Evolutionary conservation across 92 coral and sea anemone genomes (phyloP).

Genomic region (Siderastrea siderea): DNA sequence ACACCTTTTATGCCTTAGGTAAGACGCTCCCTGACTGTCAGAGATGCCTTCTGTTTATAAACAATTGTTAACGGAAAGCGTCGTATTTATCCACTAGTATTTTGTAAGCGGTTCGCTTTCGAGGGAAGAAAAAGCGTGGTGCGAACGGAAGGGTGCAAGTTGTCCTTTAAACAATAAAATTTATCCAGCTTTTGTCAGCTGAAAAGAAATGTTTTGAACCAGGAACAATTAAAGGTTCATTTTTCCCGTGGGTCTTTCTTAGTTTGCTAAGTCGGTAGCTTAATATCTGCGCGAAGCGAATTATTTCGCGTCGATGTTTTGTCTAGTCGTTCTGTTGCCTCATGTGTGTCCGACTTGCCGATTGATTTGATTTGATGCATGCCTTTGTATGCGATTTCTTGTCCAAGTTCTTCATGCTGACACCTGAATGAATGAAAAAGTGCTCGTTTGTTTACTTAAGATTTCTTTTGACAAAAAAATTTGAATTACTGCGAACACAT

Average conservation of each 20-base stretch:
- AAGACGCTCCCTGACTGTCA: constrained; percentile 16
- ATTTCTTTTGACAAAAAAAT: not conserved
- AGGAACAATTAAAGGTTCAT: not conserved
- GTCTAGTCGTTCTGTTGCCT: not conserved
- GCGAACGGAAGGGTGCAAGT: constrained; percentile 36
- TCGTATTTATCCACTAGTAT: not conserved
- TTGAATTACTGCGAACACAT: not conserved
- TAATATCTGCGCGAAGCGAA: not conserved
- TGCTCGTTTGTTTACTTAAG: constrained; percentile 32
- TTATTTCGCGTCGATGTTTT: not conserved
- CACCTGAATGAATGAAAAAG: constrained; percentile 43
- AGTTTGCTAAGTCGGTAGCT: not conserved
- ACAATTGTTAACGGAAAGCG: constrained; percentile 5
- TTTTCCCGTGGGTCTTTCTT: constrained; percentile 13
- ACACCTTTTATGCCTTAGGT: constrained; percentile 6
- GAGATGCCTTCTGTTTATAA: constrained; percentile 23
- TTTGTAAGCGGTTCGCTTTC: not conserved
- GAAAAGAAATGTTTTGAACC: constrained; percentile 24
- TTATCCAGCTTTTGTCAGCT: constrained; percentile 28
- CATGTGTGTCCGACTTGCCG: not conserved
- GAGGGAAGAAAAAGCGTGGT: not conserved
- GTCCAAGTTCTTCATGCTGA: constrained; percentile 31
- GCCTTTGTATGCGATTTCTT: not conserved
- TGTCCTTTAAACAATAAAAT: not conserved
- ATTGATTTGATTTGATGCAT: not conserved